Percentiles rank a stretch among this genome's conserved stretches.
Conservation (phyloP, 2,113 vertebrate genomes). For the Aptenodytes patagonicus region DNA sequence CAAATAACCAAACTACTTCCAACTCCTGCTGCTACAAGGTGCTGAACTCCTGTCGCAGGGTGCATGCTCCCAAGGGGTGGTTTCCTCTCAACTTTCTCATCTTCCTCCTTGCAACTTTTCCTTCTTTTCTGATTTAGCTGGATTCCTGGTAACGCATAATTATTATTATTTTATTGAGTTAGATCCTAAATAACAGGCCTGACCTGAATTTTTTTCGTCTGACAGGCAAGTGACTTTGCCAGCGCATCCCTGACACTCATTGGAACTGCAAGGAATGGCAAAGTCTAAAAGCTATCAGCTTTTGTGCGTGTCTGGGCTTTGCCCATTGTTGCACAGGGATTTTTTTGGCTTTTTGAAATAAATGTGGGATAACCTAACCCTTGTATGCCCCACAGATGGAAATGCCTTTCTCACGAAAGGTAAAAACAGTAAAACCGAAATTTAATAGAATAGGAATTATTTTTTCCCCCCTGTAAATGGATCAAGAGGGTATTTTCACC, state of each 20-base stretch:
- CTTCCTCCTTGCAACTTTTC: background rate
- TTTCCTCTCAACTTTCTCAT: background rate
- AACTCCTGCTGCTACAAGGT: background rate
- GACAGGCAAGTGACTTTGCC: background rate
- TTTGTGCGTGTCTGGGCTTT: background rate
- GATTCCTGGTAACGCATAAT: background rate
- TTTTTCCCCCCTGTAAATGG: background rate
- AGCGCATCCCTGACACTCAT: background rate
- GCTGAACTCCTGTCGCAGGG: rapidly evolving
- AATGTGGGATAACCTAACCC: background rate
- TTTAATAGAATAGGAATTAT: background rate
- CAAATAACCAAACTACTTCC: rapidly evolving
- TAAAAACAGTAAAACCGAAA: no score
- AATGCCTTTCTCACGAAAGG: background rate
- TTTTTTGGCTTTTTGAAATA: background rate
- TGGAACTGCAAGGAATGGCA: background rate
- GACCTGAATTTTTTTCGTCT: background rate
- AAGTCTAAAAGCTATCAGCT: background rate
- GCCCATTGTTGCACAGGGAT: rapidly evolving
- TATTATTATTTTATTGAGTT: background rate
- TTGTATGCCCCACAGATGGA: background rate
- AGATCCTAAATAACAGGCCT: background rate
- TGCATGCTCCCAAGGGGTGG: rapidly evolving
- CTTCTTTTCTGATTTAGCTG: background rate
- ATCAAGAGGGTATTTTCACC: background rate